These are phyloP conservation scores for Crocidura indochinensis DNA, from an alignment of 2,797 vertebrate genomes.

Conservation along the genomic window DNA sequence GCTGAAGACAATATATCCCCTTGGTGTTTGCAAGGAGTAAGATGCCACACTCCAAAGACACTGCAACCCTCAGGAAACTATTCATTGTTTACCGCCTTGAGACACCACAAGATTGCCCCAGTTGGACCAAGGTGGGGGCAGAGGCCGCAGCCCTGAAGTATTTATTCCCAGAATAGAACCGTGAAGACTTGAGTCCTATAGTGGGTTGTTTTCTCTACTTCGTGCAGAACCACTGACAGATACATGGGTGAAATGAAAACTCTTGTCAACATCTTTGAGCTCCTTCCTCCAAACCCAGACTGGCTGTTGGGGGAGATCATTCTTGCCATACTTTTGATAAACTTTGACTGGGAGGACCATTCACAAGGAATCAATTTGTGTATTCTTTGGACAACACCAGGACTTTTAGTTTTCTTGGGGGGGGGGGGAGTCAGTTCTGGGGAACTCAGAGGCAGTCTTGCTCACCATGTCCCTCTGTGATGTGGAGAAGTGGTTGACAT, in stretches of 20 bases:
- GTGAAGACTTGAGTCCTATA: neutral
- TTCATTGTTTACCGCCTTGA: slow-evolving; percentile 33
- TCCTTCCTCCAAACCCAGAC: slow-evolving; percentile 63
- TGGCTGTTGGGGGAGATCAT: slow-evolving; percentile 74
- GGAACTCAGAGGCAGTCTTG: neutral
- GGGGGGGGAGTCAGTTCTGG: neutral
- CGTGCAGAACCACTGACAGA: slow-evolving; percentile 63
- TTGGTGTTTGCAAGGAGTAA: slow-evolving; percentile 67
- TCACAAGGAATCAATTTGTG: slow-evolving; percentile 20
- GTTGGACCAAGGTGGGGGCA: slow-evolving; percentile 59
- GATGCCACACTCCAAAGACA: slow-evolving; percentile 53
- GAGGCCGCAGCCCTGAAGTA: slow-evolving; percentile 79
- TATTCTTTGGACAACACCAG: slow-evolving; percentile 45
- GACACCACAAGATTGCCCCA: slow-evolving; percentile 24
- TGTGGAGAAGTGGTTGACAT: slow-evolving; percentile 50
- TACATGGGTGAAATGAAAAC: slow-evolving; percentile 78
- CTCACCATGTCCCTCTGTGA: neutral
- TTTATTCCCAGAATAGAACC: slow-evolving; percentile 87
- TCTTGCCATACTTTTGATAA: slow-evolving; percentile 77
- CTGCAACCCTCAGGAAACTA: slow-evolving; percentile 57
- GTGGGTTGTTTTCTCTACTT: slow-evolving; percentile 56
- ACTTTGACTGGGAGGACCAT: neutral
- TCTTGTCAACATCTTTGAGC: slow-evolving; percentile 52
- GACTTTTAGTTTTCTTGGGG: slow-evolving; percentile 46
- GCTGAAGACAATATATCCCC: slow-evolving; percentile 53